phyloP scores from a whole-genome alignment of 2,888 invertebrate species.

The Stenotaenia linearis region DNA sequence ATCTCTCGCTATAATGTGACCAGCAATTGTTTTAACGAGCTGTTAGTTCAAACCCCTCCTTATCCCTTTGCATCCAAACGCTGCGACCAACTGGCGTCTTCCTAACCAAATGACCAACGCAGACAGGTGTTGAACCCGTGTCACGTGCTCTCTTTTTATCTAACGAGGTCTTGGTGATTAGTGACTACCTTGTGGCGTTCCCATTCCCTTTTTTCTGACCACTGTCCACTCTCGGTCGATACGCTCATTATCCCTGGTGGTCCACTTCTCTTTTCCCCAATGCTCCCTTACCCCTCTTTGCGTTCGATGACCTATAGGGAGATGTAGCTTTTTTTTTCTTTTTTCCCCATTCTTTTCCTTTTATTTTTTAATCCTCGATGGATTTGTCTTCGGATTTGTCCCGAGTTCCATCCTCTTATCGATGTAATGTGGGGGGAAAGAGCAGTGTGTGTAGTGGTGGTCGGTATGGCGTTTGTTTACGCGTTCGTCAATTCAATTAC shows the following conservation, averaged over 20 bases:
- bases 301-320: constrained; percentile 26
- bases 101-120: background rate
- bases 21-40: constrained; percentile 30
- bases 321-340: background rate
- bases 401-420: constrained; percentile 17
- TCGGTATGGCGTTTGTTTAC: constrained; percentile 8
- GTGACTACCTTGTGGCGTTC: constrained; percentile 12
- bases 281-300: background rate
- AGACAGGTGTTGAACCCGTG: background rate
- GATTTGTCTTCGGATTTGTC: constrained; percentile 12
- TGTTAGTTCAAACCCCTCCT: background rate
- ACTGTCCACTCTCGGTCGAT: constrained; percentile 20
- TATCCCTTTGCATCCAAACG: background rate
- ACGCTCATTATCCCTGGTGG: constrained; percentile 22
- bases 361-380: constrained; percentile 5
- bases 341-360: background rate
- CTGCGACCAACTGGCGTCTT: background rate
- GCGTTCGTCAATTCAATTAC: constrained; percentile 24
- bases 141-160: constrained; percentile 14
- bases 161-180: constrained; percentile 21
- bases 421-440: background rate
- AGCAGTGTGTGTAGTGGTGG: background rate
- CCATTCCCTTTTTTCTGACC: constrained; percentile 4
- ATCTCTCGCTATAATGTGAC: constrained; percentile 24
- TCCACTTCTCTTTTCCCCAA: constrained; percentile 15